Evolutionary conservation across 2,113 vertebrate species (phyloP).

Genomic region (Neolamprologus caudopunctatus): DNA sequence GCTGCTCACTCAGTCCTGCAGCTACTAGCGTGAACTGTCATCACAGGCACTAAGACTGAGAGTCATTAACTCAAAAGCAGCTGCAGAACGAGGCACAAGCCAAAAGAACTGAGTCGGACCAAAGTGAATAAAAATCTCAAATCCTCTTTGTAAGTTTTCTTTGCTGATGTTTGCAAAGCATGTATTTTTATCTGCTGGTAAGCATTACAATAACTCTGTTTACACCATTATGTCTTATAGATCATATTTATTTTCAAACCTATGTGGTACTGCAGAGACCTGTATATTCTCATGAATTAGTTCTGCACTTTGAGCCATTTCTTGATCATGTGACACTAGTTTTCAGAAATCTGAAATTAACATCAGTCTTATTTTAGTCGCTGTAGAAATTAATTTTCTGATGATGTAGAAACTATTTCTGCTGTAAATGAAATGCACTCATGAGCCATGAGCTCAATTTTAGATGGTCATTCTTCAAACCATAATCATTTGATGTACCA

Average conservation of each 20-base stretch:
- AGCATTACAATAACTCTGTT: neutral
- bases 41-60: neutral
- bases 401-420: neutral
- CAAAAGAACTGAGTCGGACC: neutral
- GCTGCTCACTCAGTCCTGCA: constrained; percentile 64
- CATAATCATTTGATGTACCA: neutral
- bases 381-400: neutral
- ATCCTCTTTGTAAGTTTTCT: neutral
- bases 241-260: constrained; percentile 3
- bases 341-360: neutral
- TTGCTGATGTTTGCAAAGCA: neutral
- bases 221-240: neutral
- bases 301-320: neutral
- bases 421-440: neutral
- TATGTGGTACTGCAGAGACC: neutral
- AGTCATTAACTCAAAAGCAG: neutral
- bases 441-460: neutral
- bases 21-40: constrained; percentile 60
- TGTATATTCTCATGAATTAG: neutral
- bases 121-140: neutral
- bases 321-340: neutral
- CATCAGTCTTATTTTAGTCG: neutral
- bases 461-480: neutral
- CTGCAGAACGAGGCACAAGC: neutral
- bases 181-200: neutral